phyloP scores from a whole-genome alignment of 2,888 invertebrate species.

The Nomada flava region DNA sequence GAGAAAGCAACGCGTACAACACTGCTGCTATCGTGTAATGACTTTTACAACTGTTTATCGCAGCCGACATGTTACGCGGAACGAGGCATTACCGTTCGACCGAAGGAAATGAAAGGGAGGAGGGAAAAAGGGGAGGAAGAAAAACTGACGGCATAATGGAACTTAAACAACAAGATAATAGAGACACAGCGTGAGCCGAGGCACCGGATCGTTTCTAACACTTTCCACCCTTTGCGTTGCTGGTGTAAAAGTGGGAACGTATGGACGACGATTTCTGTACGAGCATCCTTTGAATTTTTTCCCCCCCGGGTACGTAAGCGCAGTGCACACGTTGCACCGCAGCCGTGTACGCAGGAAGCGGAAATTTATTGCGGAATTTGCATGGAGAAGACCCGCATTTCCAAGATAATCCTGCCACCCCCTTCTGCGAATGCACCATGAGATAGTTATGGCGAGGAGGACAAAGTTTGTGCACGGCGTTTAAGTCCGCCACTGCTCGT shows the following conservation, averaged over 20 bases:
- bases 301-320: constrained; percentile 10
- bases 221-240: not conserved
- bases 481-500: not conserved
- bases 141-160: constrained; percentile 26
- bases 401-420: constrained; percentile 52
- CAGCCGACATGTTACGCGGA: too few relatives aligned
- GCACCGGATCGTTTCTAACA: constrained; percentile 47
- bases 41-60: too few relatives aligned
- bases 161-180: constrained; percentile 60
- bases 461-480: not conserved
- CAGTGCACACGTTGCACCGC: constrained; percentile 11
- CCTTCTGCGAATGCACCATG: not conserved
- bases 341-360: constrained; percentile 51
- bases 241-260: constrained; percentile 50
- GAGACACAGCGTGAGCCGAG: constrained; percentile 43
- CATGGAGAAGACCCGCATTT: constrained; percentile 54
- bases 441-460: constrained; percentile 9
- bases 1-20: too few relatives aligned
- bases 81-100: too few relatives aligned
- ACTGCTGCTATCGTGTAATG: too few relatives aligned
- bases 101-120: too few relatives aligned
- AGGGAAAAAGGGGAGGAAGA: too few relatives aligned
- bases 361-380: constrained; percentile 69
- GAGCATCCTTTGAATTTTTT: constrained; percentile 60
- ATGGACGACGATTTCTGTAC: constrained; percentile 38